Evolutionary conservation across 2,888 invertebrate species (phyloP).

Genomic region (Halocaridina rubra): DNA sequence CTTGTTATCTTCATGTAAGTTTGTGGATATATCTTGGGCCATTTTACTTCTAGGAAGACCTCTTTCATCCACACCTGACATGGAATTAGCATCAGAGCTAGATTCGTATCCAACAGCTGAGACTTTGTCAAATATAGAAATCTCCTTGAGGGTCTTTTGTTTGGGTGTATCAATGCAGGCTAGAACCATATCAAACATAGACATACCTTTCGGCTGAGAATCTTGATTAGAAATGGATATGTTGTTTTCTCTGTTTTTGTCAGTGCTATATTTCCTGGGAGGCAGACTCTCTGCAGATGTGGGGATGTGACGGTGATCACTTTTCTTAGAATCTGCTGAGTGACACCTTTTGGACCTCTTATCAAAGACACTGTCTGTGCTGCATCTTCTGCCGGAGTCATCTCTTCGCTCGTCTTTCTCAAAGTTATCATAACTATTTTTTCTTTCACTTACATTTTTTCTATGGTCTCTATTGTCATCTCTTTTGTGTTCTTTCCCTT

Average conservation of each 20-base stretch:
- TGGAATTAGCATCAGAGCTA: too few relatives aligned
- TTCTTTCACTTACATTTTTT: constrained; percentile 1
- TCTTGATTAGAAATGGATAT: not conserved
- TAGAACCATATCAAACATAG: constrained; percentile 47
- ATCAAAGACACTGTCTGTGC: constrained; percentile 20
- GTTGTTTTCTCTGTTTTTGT: not conserved
- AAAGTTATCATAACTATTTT: not conserved
- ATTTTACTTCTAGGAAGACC: too few relatives aligned
- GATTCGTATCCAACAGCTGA: not conserved
- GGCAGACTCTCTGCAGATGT: not conserved
- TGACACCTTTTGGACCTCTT: not conserved
- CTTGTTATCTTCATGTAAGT: too few relatives aligned
- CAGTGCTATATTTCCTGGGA: not conserved
- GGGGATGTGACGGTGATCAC: constrained; percentile 1
- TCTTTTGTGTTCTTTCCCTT: not conserved
- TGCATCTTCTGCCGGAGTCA: not conserved
- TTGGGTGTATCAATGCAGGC: constrained; percentile 4
- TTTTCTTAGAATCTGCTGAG: constrained; percentile 22
- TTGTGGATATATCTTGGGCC: too few relatives aligned
- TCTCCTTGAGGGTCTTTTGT: constrained; percentile 39
- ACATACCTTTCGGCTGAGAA: constrained; percentile 18
- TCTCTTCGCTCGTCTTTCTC: not conserved
- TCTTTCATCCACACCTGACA: too few relatives aligned
- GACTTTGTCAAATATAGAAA: constrained; percentile 44
- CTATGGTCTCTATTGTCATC: not conserved